Evolutionary conservation across 2,113 vertebrate genomes (phyloP), one percentile per base, ranked within the genome.

Genomic region (Cottus gobio): DNA sequence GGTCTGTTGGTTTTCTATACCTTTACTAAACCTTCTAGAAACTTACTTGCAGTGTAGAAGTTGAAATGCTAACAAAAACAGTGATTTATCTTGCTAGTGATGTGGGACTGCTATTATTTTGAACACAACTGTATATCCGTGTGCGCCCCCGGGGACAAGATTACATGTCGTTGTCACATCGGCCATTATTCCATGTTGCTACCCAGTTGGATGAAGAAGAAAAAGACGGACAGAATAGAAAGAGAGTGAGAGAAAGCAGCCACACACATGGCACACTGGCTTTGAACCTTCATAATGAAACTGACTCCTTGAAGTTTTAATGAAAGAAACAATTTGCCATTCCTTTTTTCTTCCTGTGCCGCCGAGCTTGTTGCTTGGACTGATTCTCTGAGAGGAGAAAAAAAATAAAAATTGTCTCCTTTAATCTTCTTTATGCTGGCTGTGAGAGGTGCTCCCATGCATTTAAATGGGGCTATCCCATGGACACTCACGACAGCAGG

Each of bases 241-340:
- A 13, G 28, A 71, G 30, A 54, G 68, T 18, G 12, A 56, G 31
- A 82, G 26, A 37, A 71, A 79, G 61, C 75, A 85, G 67, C 77
- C 75, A 61, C 86, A 78, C 78, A 72, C 74, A 87, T 87, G 86
- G 89, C 46, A 75, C 77, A n/a, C 68, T 89, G 77, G 88, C 91
- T 93, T 95, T 94, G 93, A 95, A 93, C 91, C 80, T 70, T 78
- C 78, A 87, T 91, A 91, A 93, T 90, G 85, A 90, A 93, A 93
- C 77, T 66, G 83, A 91, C 89, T 91, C 87, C 88, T 94, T 95
- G 92, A 94, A 93, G 94, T 93, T 95, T 94, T 93, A 94, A 93
- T 95, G 93, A 94, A 95, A 93, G 93, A 88, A 91, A 92, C 90
- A 89, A 93, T 94, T 92, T 91, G 89, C 85, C 72, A 92, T 93